Evolutionary conservation across 2,888 invertebrate genomes (phyloP), one percentile per base, ranked within the genome.

Genomic region (Melinopterus prodromus): DNA sequence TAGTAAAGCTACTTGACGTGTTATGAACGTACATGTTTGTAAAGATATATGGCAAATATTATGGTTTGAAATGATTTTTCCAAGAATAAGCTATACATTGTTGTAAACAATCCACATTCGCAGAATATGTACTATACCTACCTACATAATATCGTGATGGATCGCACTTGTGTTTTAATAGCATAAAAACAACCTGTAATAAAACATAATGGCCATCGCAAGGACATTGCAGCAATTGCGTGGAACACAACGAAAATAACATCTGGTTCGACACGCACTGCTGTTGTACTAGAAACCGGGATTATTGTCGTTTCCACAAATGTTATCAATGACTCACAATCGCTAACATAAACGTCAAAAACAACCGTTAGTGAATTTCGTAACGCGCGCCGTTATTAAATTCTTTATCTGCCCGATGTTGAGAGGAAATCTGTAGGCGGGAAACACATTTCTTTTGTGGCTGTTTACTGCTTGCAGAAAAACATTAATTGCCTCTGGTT

Each of bases 271-370:
- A 53, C 53, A 53, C 53, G 53, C 53, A 53, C 12, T 53, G 53
- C 53, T 12, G 53, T 53, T 53, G 53, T 53, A 53, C 53, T 12
- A 53, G 53, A 53, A 53, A 53, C 53, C 53, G 53, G 7, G 53
- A 53, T 53, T 53, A 53, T 53, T 12, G 53, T 53, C 53, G 7
- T 9, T 53, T 12, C 53, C 53, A 12, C 53, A 12, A 53, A 53
- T 53, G 53, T 53, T 53, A 53, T 53, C 53, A 53, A 53, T 53
- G 53, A 53, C 9, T 53, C 53, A 53, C 53, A 53, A 53, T 53
- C 53, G 53, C 53, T 53, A 53, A 53, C 53, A 53, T 53, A 53
- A 53, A 53, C 53, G 53, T 53, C 53, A 53, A 53, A 53, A 53
- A 12, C 53, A 12, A 53, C 53, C 53, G 7, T 53, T 53, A 4